Evolutionary conservation across 2,888 invertebrate species (phyloP), one percentile per base, ranked within the genome.

Genomic region (Lithosia quadra): DNA sequence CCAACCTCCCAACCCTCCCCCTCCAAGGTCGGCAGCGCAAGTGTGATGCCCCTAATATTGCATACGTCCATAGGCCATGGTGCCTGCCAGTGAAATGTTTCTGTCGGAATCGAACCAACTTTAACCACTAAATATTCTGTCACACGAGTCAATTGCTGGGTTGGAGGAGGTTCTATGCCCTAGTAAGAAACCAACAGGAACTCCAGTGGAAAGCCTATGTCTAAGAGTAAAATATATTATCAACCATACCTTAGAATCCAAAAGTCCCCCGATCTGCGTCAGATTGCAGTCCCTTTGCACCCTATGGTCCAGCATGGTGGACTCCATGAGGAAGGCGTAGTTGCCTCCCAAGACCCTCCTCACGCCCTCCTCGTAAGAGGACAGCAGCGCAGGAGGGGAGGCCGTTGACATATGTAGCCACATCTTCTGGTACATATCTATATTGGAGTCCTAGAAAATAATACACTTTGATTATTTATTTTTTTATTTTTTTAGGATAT

Each of bases 241-340:
- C n/a, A n/a, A n/a, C 11, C 69, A 64, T 68, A 94, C 95, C 91
- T 95, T 95, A 1, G 95, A 95, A 73, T 95, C 95, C 59, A 95
- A 70, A 0, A 95, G 81, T 0, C 99, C 99, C 0, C 99, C 99
- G 67, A 99, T 98, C 95, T 99, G 99, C n/a, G 99, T 99, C 64
- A 99, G 94, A 88, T 99, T 99, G 87, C 99, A 99, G 88, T 99
- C 98, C 61, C 99, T 95, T 91, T 98, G 98, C n/a, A 98, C 98
- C 13, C 97, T 96, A 87, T 99, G 99, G 91, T 99, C 99, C 73
- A 99, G 93, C 97, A 99, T 99, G 0, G 99, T 99, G 0, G 99
- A 99, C 94, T 99, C 99, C 98, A 99, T 99, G 22, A 99, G 96
- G 88, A 99, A 99, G 0, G 99, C 99, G 90, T 99, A 99, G 91